Percentiles rank a stretch among this genome's conserved stretches.
These are phyloP conservation scores for Archaeoteleia sp. DNA, from an alignment of 2,888 invertebrate species.

Conservation along the genomic window DNA sequence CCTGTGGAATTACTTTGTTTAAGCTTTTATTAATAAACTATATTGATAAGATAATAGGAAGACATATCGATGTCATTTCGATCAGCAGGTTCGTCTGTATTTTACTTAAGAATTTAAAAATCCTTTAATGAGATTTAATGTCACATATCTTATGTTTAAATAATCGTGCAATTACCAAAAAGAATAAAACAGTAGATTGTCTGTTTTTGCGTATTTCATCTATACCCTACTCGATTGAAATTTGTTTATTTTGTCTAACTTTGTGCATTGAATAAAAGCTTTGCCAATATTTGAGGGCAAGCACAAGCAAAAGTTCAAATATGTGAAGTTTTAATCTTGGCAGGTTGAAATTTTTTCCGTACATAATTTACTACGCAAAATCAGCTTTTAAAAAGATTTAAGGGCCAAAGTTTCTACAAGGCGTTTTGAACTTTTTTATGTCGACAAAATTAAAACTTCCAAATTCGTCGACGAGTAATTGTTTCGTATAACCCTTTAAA, in stretches of 20 bases:
- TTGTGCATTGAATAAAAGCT: conserved; percentile 23
- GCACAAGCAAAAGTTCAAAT: conserved; percentile 16
- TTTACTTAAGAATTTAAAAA: no score
- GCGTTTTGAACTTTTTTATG: conserved; percentile 21
- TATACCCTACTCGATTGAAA: conserved; percentile 1
- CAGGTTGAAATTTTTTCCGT: conserved; percentile 24
- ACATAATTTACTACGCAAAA: conserved; percentile 27
- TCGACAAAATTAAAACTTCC: conserved; percentile 22
- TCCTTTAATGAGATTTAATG: no score
- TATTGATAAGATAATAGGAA: no score
- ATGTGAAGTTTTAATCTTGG: conserved; percentile 26
- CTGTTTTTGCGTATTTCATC: no score
- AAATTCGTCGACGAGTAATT: conserved; percentile 22
- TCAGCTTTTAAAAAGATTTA: conserved; percentile 18
- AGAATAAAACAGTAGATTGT: no score
- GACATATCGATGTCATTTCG: no score
- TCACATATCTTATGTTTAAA: no score
- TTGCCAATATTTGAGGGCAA: conserved; percentile 4
- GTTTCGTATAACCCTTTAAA: conserved; percentile 12
- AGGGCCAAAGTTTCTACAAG: conserved; percentile 13
- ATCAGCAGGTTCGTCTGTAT: no score
- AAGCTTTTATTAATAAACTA: no score
- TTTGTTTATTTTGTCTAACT: conserved; percentile 17
- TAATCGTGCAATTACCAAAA: no score
- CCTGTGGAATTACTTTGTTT: no score